A percentile compares a stretch with the other conserved stretches of the same genome.
Evolutionary conservation across 2,888 invertebrate species (phyloP).

Genomic region (Catocala fraxini): DNA sequence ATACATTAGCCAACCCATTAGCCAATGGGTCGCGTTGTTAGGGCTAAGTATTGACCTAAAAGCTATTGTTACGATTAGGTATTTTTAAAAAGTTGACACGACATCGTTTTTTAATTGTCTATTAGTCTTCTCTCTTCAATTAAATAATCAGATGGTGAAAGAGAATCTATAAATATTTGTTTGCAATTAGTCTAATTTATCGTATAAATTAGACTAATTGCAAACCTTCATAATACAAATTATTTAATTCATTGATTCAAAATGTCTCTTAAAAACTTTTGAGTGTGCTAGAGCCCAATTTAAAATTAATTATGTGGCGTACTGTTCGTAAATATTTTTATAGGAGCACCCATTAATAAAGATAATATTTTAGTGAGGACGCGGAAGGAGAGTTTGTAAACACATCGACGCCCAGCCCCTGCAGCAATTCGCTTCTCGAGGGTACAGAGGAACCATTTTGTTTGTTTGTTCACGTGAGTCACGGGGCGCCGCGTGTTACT

Average conservation of each 20-base stretch:
- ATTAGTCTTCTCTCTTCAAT: too few species aligned
- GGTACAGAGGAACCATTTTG: constrained; percentile 41
- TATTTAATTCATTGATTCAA: constrained; percentile 23
- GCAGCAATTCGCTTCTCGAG: constrained; percentile 53
- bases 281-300: constrained; percentile 14
- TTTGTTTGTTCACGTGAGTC: constrained; percentile 68
- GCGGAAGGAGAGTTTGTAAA: constrained; percentile 69
- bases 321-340: constrained; percentile 37
- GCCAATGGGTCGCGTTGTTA: constrained; percentile 67
- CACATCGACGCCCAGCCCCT: constrained; percentile 51
- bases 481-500: constrained; percentile 53
- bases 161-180: too few species aligned
- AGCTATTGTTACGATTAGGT: constrained; percentile 66
- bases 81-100: constrained; percentile 5
- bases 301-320: constrained; percentile 8
- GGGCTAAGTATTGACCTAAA: constrained; percentile 73
- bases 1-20: constrained; percentile 77
- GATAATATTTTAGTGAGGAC: constrained; percentile 60
- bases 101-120: too few species aligned
- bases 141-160: too few species aligned
- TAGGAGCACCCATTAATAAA: constrained; percentile 51
- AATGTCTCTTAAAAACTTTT: constrained; percentile 34
- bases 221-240: too few species aligned
- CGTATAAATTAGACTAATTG: too few species aligned
- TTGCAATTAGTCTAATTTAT: too few species aligned